Evolutionary conservation across 37 sponge, comb jelly and placozoan species (phyloP).

Genomic region (Agelas oroides): DNA sequence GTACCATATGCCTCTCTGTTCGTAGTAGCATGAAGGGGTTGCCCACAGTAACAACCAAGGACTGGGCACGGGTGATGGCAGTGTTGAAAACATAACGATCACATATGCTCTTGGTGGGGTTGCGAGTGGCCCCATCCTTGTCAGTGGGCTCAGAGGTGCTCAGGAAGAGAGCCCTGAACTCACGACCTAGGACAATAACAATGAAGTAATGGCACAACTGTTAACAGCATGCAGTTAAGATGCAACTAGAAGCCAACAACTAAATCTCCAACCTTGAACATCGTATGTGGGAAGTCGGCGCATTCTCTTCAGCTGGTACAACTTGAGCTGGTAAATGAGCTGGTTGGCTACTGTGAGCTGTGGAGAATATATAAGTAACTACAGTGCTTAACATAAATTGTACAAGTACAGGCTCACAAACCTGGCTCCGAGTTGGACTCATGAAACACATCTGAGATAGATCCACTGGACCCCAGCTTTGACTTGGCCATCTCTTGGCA

Average conservation of each 20-base stretch:
- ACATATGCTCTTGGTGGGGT: conserved; percentile 71
- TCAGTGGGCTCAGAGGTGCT: conserved; percentile 64
- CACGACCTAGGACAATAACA: conserved; percentile 1
- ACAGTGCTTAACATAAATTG: too few relatives aligned
- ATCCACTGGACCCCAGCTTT: conserved; percentile 16
- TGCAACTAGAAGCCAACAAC: too few relatives aligned
- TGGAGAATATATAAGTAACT: too few relatives aligned
- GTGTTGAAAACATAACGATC: conserved; percentile 77
- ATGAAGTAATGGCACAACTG: too few relatives aligned
- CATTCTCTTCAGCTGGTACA: background rate
- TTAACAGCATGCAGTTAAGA: too few relatives aligned
- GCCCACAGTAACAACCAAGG: conserved; percentile 70
- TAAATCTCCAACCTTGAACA: conserved; percentile 38
- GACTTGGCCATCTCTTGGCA: conserved; percentile 50
- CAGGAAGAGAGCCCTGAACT: conserved; percentile 69
- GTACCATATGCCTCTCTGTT: conserved; percentile 49
- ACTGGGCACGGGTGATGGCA: conserved; percentile 70
- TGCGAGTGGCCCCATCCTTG: conserved; percentile 34
- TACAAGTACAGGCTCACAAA: background rate
- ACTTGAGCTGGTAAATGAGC: background rate
- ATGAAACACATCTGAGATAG: conserved; percentile 43
- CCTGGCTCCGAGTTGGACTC: conserved; percentile 51
- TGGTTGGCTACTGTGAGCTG: background rate
- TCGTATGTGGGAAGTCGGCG: conserved; percentile 29
- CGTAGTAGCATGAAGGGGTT: conserved; percentile 71